These are phyloP conservation scores for Scolopax rusticola DNA, from an alignment of 2,797 vertebrate genomes.

Conservation along the genomic window DNA sequence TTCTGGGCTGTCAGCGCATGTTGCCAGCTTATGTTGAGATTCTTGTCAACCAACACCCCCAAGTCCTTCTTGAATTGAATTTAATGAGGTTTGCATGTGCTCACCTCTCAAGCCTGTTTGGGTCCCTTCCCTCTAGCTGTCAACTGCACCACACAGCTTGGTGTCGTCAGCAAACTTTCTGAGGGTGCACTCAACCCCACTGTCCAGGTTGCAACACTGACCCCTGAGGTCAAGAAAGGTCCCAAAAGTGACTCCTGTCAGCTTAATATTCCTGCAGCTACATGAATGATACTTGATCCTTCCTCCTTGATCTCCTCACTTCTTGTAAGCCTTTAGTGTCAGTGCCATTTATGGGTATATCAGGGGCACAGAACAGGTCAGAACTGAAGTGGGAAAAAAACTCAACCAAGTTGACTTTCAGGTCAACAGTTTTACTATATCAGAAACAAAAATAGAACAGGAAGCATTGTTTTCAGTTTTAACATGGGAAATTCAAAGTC, in stretches of 20 bases:
- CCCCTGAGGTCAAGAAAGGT: not conserved
- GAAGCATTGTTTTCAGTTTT: not conserved
- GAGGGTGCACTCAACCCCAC: not conserved
- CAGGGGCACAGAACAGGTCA: not conserved
- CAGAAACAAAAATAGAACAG: slow-evolving; percentile 20
- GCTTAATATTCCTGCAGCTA: not conserved
- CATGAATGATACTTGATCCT: not conserved
- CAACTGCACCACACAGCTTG: not conserved
- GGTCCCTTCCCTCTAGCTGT: not conserved
- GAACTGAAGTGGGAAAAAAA: not conserved
- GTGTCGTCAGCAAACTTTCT: not conserved
- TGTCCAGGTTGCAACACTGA: not conserved
- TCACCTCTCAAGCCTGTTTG: not conserved
- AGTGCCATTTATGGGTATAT: not conserved
- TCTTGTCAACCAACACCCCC: not conserved
- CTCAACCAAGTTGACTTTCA: not conserved
- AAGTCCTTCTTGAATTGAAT: not conserved
- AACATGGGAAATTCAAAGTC: slow-evolving; percentile 35
- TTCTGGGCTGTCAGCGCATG: not conserved
- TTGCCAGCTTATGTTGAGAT: not conserved
- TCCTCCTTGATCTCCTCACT: not conserved
- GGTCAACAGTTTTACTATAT: slow-evolving; percentile 6
- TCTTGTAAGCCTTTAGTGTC: not conserved
- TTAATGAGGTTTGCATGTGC: not conserved
- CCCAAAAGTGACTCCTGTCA: not conserved